Conservation (phyloP, 2,797 vertebrate genomes). For the Petrocephalus sullivani region DNA sequence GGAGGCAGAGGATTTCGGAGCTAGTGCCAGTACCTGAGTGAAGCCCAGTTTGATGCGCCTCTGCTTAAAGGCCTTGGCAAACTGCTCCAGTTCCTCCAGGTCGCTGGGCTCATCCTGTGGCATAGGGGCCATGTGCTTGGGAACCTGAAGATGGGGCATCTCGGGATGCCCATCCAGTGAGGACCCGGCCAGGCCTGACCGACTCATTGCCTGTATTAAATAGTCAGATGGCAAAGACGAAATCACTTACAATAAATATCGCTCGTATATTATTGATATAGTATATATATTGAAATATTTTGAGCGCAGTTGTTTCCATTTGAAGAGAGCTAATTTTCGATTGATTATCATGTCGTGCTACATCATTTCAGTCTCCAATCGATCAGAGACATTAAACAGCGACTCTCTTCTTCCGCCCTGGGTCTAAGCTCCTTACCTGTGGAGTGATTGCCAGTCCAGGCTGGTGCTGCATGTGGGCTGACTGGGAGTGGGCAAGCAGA, state of each 20-base stretch:
- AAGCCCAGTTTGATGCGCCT: constrained; percentile 95
- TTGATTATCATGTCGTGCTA: background rate
- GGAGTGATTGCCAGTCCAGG: constrained; percentile 79
- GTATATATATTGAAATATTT: background rate
- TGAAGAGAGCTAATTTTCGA: background rate
- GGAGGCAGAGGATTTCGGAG: background rate
- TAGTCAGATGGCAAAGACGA: background rate
- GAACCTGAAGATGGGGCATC: constrained; percentile 78
- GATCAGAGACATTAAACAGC: background rate
- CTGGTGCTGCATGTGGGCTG: constrained; percentile 79
- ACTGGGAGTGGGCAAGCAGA: constrained; percentile 78
- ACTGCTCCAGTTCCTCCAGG: constrained; percentile 92
- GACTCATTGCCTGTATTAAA: constrained; percentile 70
- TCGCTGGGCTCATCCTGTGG: constrained; percentile 87
- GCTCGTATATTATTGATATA: background rate
- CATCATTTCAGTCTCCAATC: background rate
- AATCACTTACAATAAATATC: background rate
- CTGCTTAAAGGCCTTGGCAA: constrained; percentile 97
- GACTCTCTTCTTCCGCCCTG: background rate
- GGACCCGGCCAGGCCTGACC: constrained; percentile 74
- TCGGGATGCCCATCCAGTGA: constrained; percentile 87
- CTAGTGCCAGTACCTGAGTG: constrained; percentile 73
- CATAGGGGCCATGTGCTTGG: constrained; percentile 74
- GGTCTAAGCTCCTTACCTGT: constrained; percentile 66
- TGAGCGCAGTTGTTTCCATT: background rate